Base-by-base conservation (phyloP, 2,113 vertebrate species). In the Leptocoma aspasia region DNA sequence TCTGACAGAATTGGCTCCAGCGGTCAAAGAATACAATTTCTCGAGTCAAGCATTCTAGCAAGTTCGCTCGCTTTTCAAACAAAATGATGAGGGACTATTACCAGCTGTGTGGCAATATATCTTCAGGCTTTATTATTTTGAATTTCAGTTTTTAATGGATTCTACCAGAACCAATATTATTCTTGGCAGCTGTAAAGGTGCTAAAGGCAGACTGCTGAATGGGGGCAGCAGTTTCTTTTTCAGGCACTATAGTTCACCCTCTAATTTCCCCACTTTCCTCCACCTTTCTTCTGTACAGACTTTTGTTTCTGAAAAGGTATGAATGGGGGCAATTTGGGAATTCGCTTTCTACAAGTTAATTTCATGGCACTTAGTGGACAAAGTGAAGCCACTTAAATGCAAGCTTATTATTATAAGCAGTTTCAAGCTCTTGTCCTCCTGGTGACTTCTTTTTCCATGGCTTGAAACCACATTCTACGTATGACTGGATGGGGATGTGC, bases 241-340 rank as follows among this genome's bases (percentile, higher is more conserved):
- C 52, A 66, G 60, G 42, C 31, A 35, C 31, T 96, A 85, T 11
- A 86, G 35, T 93, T 88, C 65, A 95, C 49, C 85, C n/a, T 82
- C 63, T 96, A 86, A 93, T 95, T 96, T 96, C 54, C 45, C 53
- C 57, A 57, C 56, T 92, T 96, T 59, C 26, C 88, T 96, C 88
- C 89, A 96, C 84, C 76, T 93, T 96, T 96, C 92, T 92, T 91
- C 79, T 70, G 49, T 44, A 91, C 52, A 95, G 92, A 92, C 90
- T 97, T 97, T 97, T 97, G 96, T 97, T 97, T 97, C 94, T 93
- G 76, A 97, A 97, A 82, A 96, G 93, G 95, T 81, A 90, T 86
- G 93, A 97, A 96, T 21, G 18, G 89, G 93, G 79, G 81, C 69
- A 97, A 97, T 98, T 92, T 95, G 52, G 61, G 41, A 92, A 90